Evolutionary conservation across 2,797 vertebrate species (phyloP).

Genomic region (Pangasius macronema): DNA sequence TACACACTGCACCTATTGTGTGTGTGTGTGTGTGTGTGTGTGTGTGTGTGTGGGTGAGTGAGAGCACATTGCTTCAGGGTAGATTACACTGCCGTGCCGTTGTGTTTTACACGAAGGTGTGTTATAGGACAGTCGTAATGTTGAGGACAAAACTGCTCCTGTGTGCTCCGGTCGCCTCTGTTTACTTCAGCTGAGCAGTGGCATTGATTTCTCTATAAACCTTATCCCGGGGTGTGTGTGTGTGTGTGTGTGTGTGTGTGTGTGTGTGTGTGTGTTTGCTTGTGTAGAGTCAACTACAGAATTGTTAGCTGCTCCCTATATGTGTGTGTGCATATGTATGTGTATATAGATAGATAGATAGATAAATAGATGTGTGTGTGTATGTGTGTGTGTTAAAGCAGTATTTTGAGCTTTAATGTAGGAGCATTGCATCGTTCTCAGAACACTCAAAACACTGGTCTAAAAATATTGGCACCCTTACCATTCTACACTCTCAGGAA

Average conservation of each 20-base stretch:
- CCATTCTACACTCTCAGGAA: too few species aligned
- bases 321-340: background rate
- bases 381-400: background rate
- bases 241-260: background rate
- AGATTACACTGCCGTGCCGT: background rate
- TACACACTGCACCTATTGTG: background rate
- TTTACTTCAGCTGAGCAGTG: background rate
- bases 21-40: background rate
- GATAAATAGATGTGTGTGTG: too few species aligned
- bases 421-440: background rate
- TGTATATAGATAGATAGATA: background rate
- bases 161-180: background rate
- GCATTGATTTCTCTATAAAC: constrained; percentile 18
- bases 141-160: background rate
- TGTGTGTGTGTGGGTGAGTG: background rate
- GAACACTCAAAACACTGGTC: too few species aligned
- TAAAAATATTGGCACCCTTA: constrained; percentile 3
- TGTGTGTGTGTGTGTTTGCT: background rate
- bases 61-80: background rate
- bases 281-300: background rate
- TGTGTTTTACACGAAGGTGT: background rate
- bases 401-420: background rate
- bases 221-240: background rate
- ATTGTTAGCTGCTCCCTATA: background rate
- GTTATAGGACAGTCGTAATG: background rate